phyloP scores from a whole-genome alignment of 1,140 invertebrate genomes.

The Propsilocerus akamusi region DNA sequence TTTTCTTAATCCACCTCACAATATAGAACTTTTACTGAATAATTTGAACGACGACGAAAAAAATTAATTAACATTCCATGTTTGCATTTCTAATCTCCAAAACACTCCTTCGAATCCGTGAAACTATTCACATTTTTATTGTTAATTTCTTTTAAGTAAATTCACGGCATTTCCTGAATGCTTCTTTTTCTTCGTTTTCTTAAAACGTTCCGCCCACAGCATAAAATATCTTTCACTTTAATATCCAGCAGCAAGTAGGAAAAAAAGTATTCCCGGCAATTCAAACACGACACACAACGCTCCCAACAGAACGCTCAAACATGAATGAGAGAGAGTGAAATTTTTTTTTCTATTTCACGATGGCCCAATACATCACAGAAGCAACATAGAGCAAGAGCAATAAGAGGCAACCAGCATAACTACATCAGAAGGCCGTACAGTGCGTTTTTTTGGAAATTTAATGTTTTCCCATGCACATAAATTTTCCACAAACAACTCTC shows the following conservation, averaged over 20 bases:
- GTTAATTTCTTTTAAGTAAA: no score
- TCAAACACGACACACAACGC: neutral
- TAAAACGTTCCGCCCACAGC: neutral
- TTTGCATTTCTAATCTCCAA: no score
- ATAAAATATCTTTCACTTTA: neutral
- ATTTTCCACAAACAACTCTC: neutral
- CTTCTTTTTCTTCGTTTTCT: neutral
- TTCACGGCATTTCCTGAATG: neutral
- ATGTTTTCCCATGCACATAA: neutral
- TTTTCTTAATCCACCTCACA: no score
- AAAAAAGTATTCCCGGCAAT: neutral
- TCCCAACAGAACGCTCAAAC: neutral
- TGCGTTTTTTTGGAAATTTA: slow-evolving; percentile 3
- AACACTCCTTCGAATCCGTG: no score
- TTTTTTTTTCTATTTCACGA: neutral
- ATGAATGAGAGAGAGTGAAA: slow-evolving; percentile 1
- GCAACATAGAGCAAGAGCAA: no score
- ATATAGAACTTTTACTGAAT: no score
- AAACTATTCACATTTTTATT: no score
- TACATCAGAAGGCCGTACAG: neutral
- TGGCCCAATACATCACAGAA: no score
- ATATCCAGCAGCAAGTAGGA: neutral
- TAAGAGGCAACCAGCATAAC: no score
- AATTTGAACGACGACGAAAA: no score
- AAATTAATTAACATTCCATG: no score